phyloP scores from a whole-genome alignment of 2,797 vertebrate species.

The Xyrichtys novacula region DNA sequence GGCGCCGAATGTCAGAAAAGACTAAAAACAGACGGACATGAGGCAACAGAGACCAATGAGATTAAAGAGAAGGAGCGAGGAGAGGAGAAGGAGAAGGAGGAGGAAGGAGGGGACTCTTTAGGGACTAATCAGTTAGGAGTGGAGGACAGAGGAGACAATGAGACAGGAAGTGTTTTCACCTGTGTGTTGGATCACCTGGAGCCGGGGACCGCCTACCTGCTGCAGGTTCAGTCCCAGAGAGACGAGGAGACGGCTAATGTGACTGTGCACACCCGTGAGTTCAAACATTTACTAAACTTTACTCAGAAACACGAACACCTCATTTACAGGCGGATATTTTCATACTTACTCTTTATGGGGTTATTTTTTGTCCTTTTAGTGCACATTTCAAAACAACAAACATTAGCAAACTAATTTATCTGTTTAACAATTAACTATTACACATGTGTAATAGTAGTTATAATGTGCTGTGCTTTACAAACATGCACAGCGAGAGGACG shows the following conservation, averaged over 20 bases:
- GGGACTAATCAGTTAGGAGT: conserved; percentile 39
- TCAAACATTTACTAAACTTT: background rate
- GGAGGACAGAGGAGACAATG: background rate
- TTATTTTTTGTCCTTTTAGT: no score
- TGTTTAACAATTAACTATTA: no score
- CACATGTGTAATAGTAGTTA: no score
- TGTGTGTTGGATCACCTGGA: conserved; percentile 72
- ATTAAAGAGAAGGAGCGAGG: background rate
- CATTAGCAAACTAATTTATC: no score
- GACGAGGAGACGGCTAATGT: conserved; percentile 50
- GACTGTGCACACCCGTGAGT: conserved; percentile 77
- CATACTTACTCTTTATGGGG: no score
- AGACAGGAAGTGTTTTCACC: conserved; percentile 28
- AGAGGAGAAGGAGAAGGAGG: background rate
- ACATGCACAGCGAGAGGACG: no score
- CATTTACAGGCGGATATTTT: no score
- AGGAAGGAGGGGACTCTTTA: background rate
- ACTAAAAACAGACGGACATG: background rate
- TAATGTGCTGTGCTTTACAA: no score
- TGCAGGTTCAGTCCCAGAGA: conserved; percentile 66
- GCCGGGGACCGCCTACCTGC: conserved; percentile 72
- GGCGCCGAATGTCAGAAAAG: conserved; percentile 12
- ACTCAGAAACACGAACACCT: no score
- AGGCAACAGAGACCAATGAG: conserved; percentile 36
- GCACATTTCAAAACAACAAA: no score